Conservation (phyloP, 2,888 invertebrate genomes). For the Incurvaria masculella region DNA sequence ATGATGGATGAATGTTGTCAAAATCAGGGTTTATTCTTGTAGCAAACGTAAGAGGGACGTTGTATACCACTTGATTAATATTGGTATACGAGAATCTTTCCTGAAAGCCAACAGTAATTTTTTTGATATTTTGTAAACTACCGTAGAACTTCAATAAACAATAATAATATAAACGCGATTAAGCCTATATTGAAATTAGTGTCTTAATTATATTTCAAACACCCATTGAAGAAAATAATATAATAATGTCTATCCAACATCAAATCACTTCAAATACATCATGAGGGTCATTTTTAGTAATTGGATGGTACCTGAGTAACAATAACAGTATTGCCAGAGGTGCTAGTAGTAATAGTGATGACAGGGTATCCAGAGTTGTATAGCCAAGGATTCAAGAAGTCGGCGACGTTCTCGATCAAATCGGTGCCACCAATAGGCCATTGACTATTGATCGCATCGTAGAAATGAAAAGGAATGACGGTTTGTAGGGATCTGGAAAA, state of each 20-base stretch:
- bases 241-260: no score
- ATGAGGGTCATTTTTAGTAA: no score
- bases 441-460: slow-evolving; percentile 28
- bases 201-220: no score
- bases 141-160: no score
- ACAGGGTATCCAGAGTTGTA: slow-evolving; percentile 31
- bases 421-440: slow-evolving; percentile 14
- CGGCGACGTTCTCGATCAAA: slow-evolving; percentile 22
- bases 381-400: slow-evolving; percentile 30
- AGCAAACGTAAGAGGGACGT: slow-evolving; percentile 51
- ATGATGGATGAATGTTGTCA: slow-evolving; percentile 25
- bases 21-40: slow-evolving; percentile 35
- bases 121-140: no score
- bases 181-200: no score
- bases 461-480: slow-evolving; percentile 25
- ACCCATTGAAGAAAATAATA: no score
- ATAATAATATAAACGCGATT: no score
- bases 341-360: slow-evolving; percentile 25
- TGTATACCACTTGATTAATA: slow-evolving; percentile 13
- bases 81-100: slow-evolving; percentile 27
- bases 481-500: slow-evolving; percentile 25
- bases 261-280: no score
- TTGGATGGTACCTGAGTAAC: slow-evolving; percentile 38
- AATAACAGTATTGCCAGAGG: slow-evolving; percentile 24
- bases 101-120: no score